Base-by-base conservation (phyloP, 1,140 invertebrate genomes). In the Hylaeus volcanicus region DNA sequence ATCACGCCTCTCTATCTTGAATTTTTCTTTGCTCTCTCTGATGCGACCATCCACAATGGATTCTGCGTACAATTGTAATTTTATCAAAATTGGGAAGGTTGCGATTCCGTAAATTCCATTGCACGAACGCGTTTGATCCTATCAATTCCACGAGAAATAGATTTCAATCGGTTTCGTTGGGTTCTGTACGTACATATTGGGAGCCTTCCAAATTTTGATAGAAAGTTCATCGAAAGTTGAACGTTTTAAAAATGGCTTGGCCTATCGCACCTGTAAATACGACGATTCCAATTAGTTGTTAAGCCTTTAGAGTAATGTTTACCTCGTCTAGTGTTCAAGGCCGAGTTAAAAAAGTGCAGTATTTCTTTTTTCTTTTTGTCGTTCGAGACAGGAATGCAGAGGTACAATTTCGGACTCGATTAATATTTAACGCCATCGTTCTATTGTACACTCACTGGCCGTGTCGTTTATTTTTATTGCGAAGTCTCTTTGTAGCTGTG, bases 41-140 rank as follows among this genome's bases (percentile, higher is more conserved):
- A 43, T 43, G 14, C 6, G 2, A 15, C 9, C 51, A 14, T 56
- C 69, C 5, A 72, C 26, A 53, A n/a, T 11, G 3, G 45, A 41
- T 58, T 9, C 45, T 11, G 45, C 43, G 51, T 15, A 45, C 58
- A 41, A 74, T 78, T 88, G 88, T 88, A 82, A 86, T 90, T 90
- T 84, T 86, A 81, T 90, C 81, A 79, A 90, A 89, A 87, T 90
- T 91, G 71, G 84, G 73, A 83, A 86, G 82, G 78, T 61, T 45
- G 3, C 37, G 1, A 71, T 26, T 66, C 43, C 26, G 26, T 3
- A 26, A 51, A 26, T 26, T 26, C 26, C 11, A 3, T 3, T 39
- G 45, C 45, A 48, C 45, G 45, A 5, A 5, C 45, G 8, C 45
- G 45, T 26, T 26, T 26, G 26, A 26, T 26, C 43, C 3, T 5